Evolutionary conservation across 2,888 invertebrate species (phyloP).

Genomic region (Drosophila stalkeri): DNA sequence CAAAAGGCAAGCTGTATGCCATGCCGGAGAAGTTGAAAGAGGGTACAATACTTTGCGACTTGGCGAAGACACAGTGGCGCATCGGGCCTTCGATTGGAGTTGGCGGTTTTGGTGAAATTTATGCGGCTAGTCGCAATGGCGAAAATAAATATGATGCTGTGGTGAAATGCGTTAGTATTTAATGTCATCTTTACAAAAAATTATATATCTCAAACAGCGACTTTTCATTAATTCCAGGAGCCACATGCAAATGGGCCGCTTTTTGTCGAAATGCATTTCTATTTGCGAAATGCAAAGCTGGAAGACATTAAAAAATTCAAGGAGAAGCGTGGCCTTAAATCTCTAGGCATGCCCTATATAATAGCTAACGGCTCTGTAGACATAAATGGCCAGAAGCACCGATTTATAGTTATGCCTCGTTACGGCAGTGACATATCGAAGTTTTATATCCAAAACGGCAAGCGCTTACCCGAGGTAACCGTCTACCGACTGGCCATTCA

Average conservation of each 20-base stretch:
- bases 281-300: slow-evolving; percentile 90
- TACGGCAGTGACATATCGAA: slow-evolving; percentile 95
- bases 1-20: slow-evolving; percentile 80
- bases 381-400: slow-evolving; percentile 90
- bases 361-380: slow-evolving; percentile 94
- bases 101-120: slow-evolving; percentile 98
- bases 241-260: slow-evolving; percentile 96
- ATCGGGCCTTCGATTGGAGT: slow-evolving; percentile 94
- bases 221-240: slow-evolving; percentile 87
- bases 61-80: slow-evolving; percentile 92
- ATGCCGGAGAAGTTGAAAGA: slow-evolving; percentile 83
- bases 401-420: slow-evolving; percentile 95
- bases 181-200: background rate
- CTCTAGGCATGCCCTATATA: slow-evolving; percentile 94
- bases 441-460: slow-evolving; percentile 89
- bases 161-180: slow-evolving; percentile 91
- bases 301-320: slow-evolving; percentile 88
- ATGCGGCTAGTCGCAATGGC: slow-evolving; percentile 90
- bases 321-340: slow-evolving; percentile 86
- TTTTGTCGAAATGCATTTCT: slow-evolving; percentile 97
- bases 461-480: slow-evolving; percentile 89
- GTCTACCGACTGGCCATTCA: slow-evolving; percentile 93
- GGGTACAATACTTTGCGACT: slow-evolving; percentile 92
- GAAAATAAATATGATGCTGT: slow-evolving; percentile 89
- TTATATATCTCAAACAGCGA: background rate